Evolutionary conservation across 1,140 invertebrate species (phyloP), one percentile per base, ranked within the genome.

Genomic region (Galleria mellonella): DNA sequence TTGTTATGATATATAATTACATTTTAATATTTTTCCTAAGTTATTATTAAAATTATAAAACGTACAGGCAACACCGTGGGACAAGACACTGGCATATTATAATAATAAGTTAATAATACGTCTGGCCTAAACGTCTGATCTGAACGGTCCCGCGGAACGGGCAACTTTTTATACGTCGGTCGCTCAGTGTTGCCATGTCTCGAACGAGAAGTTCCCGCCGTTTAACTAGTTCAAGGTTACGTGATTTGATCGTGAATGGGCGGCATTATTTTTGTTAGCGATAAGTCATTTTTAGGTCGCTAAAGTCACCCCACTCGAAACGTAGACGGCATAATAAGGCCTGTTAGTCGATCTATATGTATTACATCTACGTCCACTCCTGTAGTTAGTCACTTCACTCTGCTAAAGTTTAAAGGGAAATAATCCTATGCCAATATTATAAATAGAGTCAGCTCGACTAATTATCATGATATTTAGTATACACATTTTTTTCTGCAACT

Each of bases 91-190:
- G 55, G 47, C 48, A 48, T 67, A 74, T 68, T 76, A 73, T 66
- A 62, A 73, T 82, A 78, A 82, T 77, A 72, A 71, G 77, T 76
- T 84, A 84, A 84, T 84, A 59, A 84, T 68, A 81, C 68, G 73
- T 81, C 75, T 79, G 72, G 52, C 58, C 55, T 72, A 74, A 71
- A 81, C 68, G 73, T 81, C 75, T 79, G 72, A 51, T 60, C 55
- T 72, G 72, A 71, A 55, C 64, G 64, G 66, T 78, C 67, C 63
- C 51, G 57, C 60, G 65, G 73, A 76, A 55, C 50, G 56, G 55
- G 50, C 45, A 45, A 56, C 59, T 79, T 81, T 83, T 81, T 23
- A 23, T 23, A 23, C 17, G 74, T 68, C 46, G 41, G 37, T 6
- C 51, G 40, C 42, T 45, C 72, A 48, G 67, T 72, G 75, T 73